These are phyloP conservation scores for Psophia crepitans DNA, from an alignment of 2,113 vertebrate genomes.

Conservation along the genomic window DNA sequence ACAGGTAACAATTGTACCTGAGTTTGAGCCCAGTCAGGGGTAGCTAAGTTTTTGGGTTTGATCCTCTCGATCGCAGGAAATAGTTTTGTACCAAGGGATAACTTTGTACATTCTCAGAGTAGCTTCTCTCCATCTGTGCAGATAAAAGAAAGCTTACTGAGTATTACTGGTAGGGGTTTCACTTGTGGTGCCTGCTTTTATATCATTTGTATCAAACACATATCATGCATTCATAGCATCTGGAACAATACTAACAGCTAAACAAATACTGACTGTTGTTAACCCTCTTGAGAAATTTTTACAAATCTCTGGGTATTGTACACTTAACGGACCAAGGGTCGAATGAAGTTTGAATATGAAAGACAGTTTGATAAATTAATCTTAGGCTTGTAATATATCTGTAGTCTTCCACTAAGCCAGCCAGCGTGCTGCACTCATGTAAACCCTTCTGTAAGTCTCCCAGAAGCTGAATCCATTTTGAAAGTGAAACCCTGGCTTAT, in stretches of 20 bases:
- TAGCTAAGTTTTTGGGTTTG: background rate
- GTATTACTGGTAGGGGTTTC: background rate
- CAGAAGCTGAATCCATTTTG: background rate
- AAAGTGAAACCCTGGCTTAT: background rate
- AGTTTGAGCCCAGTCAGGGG: background rate
- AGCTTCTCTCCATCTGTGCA: background rate
- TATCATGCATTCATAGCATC: background rate
- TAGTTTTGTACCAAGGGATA: background rate
- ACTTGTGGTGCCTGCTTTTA: background rate
- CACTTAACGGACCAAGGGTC: background rate
- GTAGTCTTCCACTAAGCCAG: background rate
- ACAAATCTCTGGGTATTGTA: background rate
- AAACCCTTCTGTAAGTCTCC: background rate
- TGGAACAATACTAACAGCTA: background rate
- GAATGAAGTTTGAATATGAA: background rate
- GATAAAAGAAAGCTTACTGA: background rate
- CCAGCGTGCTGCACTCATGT: fast-evolving
- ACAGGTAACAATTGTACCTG: background rate
- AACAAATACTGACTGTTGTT: background rate
- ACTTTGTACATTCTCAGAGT: background rate
- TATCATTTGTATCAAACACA: background rate
- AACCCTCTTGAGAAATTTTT: background rate
- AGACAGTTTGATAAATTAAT: background rate
- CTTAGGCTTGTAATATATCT: background rate
- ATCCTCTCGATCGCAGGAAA: background rate